A percentile compares a stretch with the other conserved stretches of the same genome.
Conservation (phyloP, 2,888 invertebrate genomes). For the Mythimna ferrago region DNA sequence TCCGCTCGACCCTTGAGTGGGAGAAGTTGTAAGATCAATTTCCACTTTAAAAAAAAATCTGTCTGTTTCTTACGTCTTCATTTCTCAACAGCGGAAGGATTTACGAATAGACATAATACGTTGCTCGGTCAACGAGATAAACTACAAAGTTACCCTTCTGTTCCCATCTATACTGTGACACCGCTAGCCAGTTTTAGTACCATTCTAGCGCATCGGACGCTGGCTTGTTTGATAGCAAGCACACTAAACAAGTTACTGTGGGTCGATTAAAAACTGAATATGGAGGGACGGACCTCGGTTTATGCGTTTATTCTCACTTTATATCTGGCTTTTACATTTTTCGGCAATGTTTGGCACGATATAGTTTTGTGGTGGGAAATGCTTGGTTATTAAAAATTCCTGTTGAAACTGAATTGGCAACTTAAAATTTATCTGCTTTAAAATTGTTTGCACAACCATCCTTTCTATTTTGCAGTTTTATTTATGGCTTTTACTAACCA, state of each 20-base stretch:
- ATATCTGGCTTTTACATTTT: slow-evolving; percentile 31
- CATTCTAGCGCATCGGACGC: slow-evolving; percentile 26
- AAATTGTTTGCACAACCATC: not conserved
- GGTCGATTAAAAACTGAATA: slow-evolving; percentile 58
- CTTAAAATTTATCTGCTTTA: not conserved
- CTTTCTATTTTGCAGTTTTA: too few species aligned
- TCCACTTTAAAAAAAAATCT: too few species aligned
- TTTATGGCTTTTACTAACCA: not conserved
- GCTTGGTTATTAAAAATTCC: not conserved
- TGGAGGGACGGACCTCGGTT: slow-evolving; percentile 27
- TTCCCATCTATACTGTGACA: not conserved
- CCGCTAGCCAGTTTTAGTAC: slow-evolving; percentile 39
- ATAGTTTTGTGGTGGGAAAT: slow-evolving; percentile 5
- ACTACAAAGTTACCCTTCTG: slow-evolving; percentile 21
- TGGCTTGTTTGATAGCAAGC: slow-evolving; percentile 46
- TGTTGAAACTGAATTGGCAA: not conserved
- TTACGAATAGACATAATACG: too few species aligned
- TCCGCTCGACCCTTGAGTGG: too few species aligned
- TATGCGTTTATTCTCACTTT: slow-evolving; percentile 35
- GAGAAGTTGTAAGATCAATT: too few species aligned
- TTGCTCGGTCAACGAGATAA: not conserved
- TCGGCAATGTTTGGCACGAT: not conserved
- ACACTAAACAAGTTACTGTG: slow-evolving; percentile 37
- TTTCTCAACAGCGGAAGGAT: too few species aligned
- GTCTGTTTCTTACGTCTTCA: too few species aligned